A percentile compares a stretch with the other conserved stretches of the same genome.
Evolutionary conservation across 2,113 vertebrate genomes (phyloP).

Genomic region (Boleophthalmus pectinirostris): DNA sequence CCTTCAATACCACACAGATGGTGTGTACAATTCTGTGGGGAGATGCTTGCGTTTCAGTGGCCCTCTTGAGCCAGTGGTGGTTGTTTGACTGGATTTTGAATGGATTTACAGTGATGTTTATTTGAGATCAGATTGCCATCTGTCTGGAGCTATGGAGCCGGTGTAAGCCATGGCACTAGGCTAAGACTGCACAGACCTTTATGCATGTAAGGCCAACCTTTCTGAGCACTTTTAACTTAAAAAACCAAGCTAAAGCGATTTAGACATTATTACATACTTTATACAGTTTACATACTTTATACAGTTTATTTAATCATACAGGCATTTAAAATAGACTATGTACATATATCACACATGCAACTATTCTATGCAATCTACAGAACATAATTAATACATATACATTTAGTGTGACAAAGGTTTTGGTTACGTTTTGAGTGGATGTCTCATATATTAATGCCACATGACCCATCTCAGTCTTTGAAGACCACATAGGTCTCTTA

Average conservation of each 20-base stretch:
- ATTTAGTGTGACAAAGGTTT: not conserved
- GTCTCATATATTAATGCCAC: too few relatives aligned
- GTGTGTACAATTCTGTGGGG: slow-evolving; percentile 39
- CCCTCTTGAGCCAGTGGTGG: slow-evolving; percentile 50
- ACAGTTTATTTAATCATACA: not conserved
- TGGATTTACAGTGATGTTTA: slow-evolving; percentile 53
- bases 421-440: not conserved
- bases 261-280: slow-evolving; percentile 1
- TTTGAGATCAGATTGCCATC: slow-evolving; percentile 55
- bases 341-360: not conserved
- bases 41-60: slow-evolving; percentile 35
- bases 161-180: slow-evolving; percentile 4
- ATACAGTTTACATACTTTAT: not conserved
- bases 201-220: slow-evolving; percentile 10
- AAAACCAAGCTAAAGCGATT: not conserved
- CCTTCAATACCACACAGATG: slow-evolving; percentile 47
- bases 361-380: not conserved
- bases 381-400: not conserved
- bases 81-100: slow-evolving; percentile 41
- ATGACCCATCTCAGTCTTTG: too few relatives aligned
- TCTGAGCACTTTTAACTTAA: slow-evolving; percentile 13
- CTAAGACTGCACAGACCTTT: slow-evolving; percentile 34
- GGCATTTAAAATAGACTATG: not conserved
- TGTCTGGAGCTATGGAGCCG: slow-evolving; percentile 40
- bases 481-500: too few relatives aligned